These are phyloP conservation scores for Vultur gryphus DNA, from an alignment of 2,797 vertebrate species.

Conservation along the genomic window DNA sequence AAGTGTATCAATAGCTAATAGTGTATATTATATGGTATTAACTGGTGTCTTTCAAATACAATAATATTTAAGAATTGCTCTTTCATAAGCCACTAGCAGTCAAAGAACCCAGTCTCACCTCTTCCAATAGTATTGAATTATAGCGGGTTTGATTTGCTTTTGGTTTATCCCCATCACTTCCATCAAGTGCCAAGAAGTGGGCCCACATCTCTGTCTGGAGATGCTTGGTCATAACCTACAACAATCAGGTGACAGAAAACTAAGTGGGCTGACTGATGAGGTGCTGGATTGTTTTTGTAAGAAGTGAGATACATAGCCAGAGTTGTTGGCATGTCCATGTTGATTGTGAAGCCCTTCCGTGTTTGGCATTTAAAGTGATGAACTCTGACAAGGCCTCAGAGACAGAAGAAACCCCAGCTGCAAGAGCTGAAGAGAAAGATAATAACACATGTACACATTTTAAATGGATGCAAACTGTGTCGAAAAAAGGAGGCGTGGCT, in stretches of 20 bases:
- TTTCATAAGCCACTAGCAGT: neutral
- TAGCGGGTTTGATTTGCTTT: neutral
- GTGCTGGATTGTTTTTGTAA: neutral
- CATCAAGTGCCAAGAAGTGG: neutral
- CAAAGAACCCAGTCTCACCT: neutral
- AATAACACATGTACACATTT: neutral
- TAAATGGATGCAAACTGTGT: neutral
- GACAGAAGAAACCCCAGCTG: neutral
- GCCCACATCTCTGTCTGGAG: neutral
- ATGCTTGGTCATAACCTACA: neutral
- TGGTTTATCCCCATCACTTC: neutral
- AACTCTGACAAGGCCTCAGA: neutral
- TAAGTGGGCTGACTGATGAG: neutral
- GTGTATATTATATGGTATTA: neutral
- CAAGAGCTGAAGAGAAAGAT: neutral
- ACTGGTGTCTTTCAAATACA: neutral
- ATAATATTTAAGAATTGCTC: neutral
- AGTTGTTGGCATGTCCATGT: neutral
- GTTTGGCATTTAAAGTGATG: neutral
- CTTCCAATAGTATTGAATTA: neutral
- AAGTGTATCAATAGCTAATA: constrained; percentile 18
- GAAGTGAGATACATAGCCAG: neutral
- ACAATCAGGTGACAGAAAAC: neutral
- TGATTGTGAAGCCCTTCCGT: neutral
- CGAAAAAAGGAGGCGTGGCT: neutral